Conservation (phyloP, 53 echinoderm and acorn worm genomes). For the Apostichopus leukothele region DNA sequence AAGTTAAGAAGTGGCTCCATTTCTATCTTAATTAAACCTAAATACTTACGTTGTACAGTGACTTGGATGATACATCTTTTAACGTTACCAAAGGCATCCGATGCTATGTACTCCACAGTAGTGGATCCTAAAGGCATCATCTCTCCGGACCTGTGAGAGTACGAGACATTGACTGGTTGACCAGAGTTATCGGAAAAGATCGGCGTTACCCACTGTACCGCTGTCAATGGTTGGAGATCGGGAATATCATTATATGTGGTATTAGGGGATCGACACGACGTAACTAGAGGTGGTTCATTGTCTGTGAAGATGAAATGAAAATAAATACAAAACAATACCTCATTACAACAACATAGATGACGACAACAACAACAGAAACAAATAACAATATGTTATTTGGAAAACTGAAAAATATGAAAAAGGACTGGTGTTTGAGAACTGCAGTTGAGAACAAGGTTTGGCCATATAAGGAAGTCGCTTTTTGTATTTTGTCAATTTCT, state of each 20-base stretch:
- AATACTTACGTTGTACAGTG: constrained; percentile 76
- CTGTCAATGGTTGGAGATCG: constrained; percentile 44
- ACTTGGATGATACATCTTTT: constrained; percentile 72
- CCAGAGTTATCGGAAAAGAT: constrained; percentile 87
- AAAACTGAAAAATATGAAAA: no score
- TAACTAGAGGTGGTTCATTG: constrained; percentile 73
- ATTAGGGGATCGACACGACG: constrained; percentile 71
- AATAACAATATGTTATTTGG: no score
- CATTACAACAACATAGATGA: no score
- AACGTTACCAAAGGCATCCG: constrained; percentile 80
- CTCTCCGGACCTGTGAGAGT: constrained; percentile 67
- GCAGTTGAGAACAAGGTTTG: no score
- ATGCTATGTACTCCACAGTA: constrained; percentile 76
- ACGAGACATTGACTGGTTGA: constrained; percentile 50
- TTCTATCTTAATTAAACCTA: not conserved
- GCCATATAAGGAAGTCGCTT: no score
- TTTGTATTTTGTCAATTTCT: no score
- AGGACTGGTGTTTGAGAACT: no score
- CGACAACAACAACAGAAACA: no score
- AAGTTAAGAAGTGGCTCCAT: no score
- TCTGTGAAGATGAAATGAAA: constrained; percentile 49
- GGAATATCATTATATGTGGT: constrained; percentile 18
- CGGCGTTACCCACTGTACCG: constrained; percentile 78
- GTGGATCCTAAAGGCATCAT: constrained; percentile 70
- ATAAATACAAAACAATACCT: no score